Conservation (phyloP, 2,113 vertebrate genomes). For the Epinephelus moara region DNA sequence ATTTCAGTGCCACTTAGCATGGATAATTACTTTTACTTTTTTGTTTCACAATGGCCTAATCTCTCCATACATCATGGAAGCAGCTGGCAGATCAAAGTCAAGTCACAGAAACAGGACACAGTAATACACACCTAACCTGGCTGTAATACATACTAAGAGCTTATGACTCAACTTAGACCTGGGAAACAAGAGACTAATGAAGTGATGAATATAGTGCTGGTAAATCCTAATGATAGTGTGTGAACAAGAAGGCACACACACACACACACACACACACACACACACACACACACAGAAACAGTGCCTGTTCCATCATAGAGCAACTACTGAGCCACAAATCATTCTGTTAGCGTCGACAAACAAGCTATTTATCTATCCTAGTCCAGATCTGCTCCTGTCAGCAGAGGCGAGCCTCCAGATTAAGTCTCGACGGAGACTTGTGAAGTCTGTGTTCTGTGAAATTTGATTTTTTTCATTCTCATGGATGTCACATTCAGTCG, state of each 20-base stretch:
- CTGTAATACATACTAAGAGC: slow-evolving; percentile 11
- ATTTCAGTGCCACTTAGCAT: background rate
- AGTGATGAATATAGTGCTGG: slow-evolving; percentile 38
- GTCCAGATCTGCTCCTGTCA: slow-evolving; percentile 69
- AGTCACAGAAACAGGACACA: background rate
- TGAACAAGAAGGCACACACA: background rate
- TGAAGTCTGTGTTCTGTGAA: slow-evolving; percentile 58
- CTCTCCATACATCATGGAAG: background rate
- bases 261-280: slow-evolving; percentile 30
- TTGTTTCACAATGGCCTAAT: background rate
- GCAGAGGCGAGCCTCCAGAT: slow-evolving; percentile 49
- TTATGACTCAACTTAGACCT: slow-evolving; percentile 9
- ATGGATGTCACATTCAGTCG: slow-evolving; percentile 38
- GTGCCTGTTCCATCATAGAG: slow-evolving; percentile 49
- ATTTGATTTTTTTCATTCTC: slow-evolving; percentile 33
- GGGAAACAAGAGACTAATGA: slow-evolving; percentile 22
- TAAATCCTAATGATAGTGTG: slow-evolving; percentile 39
- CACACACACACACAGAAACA: slow-evolving; percentile 9
- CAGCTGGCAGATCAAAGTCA: slow-evolving; percentile 5
- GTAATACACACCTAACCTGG: background rate
- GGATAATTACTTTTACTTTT: background rate
- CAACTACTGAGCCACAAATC: slow-evolving; percentile 62
- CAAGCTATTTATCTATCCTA: slow-evolving; percentile 71
- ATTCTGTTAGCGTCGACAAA: slow-evolving; percentile 64
- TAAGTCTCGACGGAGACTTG: slow-evolving; percentile 46